A percentile compares a stretch with the other conserved stretches of the same genome.
Conservation (phyloP, 1,140 invertebrate species). For the Neodiprion virginianus region DNA sequence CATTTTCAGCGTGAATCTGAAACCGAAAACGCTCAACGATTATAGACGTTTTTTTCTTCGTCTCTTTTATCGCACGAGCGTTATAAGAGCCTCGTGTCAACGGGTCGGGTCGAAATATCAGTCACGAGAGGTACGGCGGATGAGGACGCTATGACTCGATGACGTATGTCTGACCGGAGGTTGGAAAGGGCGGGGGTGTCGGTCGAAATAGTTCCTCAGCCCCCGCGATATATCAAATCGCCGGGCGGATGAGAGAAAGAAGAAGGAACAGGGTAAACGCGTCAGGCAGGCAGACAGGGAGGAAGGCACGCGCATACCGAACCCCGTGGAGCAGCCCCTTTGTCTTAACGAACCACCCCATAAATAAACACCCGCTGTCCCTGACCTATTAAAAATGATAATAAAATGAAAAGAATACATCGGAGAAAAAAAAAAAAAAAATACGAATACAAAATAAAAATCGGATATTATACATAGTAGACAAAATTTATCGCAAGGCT, state of each 20-base stretch:
- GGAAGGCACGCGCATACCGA: constrained; percentile 12
- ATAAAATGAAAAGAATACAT: not conserved
- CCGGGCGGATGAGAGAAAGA: not conserved
- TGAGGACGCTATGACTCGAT: not conserved
- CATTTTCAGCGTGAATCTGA: constrained; percentile 59
- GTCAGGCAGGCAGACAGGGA: not conserved
- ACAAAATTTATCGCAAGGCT: constrained; percentile 34
- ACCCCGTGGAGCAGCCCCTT: constrained; percentile 17
- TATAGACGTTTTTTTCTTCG: constrained; percentile 17
- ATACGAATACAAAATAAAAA: not conserved
- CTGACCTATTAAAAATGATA: constrained; percentile 21
- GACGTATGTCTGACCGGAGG: not conserved
- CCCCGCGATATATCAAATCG: constrained; percentile 37
- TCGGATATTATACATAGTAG: no score
- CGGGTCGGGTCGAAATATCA: constrained; percentile 21
- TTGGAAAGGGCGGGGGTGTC: constrained; percentile 31
- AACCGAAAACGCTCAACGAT: constrained; percentile 36
- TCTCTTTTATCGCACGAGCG: not conserved
- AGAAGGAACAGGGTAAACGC: not conserved
- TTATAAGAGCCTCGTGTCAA: not conserved
- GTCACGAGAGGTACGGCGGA: constrained; percentile 27
- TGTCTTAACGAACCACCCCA: constrained; percentile 26
- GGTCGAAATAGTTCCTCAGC: constrained; percentile 38
- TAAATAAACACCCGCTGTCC: constrained; percentile 34
- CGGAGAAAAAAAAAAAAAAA: constrained; percentile 27